Conservation (phyloP, 2,113 vertebrate species). For the Pogonocichla stellata region DNA sequence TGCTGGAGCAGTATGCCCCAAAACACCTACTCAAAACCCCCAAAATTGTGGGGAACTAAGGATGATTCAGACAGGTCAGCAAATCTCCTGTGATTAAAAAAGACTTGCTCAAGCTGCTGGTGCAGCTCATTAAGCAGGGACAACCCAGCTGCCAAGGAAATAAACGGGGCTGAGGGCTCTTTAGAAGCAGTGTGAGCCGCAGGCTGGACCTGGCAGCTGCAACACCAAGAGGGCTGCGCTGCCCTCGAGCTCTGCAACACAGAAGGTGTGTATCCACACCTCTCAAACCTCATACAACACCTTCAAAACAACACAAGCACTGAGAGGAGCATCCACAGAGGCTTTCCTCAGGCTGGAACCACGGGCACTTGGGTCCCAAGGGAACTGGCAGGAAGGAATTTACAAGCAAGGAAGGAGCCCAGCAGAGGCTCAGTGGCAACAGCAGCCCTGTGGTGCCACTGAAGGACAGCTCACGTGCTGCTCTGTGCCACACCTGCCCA, state of each 20-base stretch:
- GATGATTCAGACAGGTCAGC: background rate
- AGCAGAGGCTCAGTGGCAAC: background rate
- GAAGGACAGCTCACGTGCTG: background rate
- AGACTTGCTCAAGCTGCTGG: background rate
- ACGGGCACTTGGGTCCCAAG: rapidly evolving
- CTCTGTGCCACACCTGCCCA: background rate
- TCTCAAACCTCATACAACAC: background rate
- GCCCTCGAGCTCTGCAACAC: background rate
- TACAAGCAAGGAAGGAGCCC: background rate
- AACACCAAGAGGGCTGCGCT: background rate
- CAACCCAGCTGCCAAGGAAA: background rate
- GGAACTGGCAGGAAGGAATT: background rate
- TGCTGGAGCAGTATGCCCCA: background rate
- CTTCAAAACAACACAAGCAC: background rate
- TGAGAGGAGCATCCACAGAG: background rate
- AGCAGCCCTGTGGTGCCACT: background rate
- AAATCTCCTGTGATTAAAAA: background rate
- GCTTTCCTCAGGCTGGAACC: background rate
- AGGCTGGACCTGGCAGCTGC: background rate
- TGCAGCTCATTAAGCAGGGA: background rate
- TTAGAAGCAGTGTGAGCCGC: rapidly evolving
- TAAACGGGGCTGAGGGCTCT: background rate
- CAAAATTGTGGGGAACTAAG: rapidly evolving
- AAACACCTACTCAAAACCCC: background rate
- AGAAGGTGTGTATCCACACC: background rate